These are phyloP conservation scores for Notodonta dromedarius DNA, from an alignment of 2,888 invertebrate genomes.

Conservation along the genomic window DNA sequence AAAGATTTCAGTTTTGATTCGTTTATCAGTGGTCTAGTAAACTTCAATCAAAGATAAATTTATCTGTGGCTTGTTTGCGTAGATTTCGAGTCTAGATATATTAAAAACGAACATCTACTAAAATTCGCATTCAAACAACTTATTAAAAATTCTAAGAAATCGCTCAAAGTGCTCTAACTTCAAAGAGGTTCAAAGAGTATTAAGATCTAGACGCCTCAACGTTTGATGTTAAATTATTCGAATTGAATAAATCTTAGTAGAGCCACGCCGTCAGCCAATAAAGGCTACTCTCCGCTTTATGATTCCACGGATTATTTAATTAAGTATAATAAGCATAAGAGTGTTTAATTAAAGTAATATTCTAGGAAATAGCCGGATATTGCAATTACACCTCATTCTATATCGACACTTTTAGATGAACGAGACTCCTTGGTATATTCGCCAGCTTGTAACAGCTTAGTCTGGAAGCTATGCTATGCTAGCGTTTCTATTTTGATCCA, in stretches of 20 bases:
- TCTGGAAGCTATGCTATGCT: no score
- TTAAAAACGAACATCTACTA: no score
- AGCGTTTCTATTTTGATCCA: no score
- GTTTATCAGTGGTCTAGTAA: no score
- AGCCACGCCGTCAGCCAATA: background rate
- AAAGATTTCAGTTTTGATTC: no score
- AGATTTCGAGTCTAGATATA: no score
- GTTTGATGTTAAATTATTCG: conserved; percentile 2
- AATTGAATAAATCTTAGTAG: background rate
- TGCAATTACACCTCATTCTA: background rate
- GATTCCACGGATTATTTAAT: background rate
- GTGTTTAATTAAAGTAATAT: background rate
- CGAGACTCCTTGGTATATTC: no score
- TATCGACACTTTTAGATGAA: no score
- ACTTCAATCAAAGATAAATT: no score
- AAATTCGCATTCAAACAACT: no score
- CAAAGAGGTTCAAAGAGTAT: background rate
- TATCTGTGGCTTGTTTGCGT: no score
- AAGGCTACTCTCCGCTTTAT: background rate
- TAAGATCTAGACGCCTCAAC: background rate
- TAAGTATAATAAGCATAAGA: background rate
- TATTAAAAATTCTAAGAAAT: background rate
- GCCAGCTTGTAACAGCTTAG: no score
- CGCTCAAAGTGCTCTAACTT: background rate
- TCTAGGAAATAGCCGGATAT: background rate